Evolutionary conservation across 1,140 invertebrate genomes (phyloP), one percentile per base, ranked within the genome.

Genomic region (Bombyx mori): DNA sequence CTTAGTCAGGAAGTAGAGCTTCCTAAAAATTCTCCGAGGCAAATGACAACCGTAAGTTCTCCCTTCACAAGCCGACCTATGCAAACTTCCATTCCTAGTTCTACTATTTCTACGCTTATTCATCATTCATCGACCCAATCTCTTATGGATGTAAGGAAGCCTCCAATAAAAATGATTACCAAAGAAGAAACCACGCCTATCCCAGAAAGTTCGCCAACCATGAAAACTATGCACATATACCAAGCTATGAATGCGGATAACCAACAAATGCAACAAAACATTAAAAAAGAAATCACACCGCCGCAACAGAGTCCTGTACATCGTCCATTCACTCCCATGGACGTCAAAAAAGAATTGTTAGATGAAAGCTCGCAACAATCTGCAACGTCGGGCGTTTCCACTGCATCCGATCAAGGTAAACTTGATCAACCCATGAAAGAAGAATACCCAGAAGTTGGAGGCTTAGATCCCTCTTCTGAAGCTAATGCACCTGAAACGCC

Each of bases 281-380:
- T 90, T 42, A 90, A 90, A 69, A 90, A 89, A 62, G 89, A 90
- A 77, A 81, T 89, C 6, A 73, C 82, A 35, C 84, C 81, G 8
- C 88, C 89, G 0, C 87, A 88, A 66, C 89, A 89, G 56, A 89
- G 88, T 61, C 89, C 80, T 58, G 81, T 84, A 52, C 88, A 79
- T 65, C 78, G 86, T 62, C 84, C 87, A 7, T 87, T 88, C 62
- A 83, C 86, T 42, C 80, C 85, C 7, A 81, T 90, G 70, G 90
- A 91, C 68, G 88, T 91, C 1, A 91, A 91, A 66, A 90, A 90
- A 73, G 90, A 91, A 79, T 71, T 90, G 8, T 63, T 91, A 4
- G 90, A 91, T 73, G 90, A 91, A 72, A 89, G 88, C 52, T 91
- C 90, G 0, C 90, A 91, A 66, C 89, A 90, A 65, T 91, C 90